A percentile compares a stretch with the other conserved stretches of the same genome.
phyloP scores from a whole-genome alignment of 37 sponge, comb jelly and placozoan species.

The Chondrilla cf. caribensis region DNA sequence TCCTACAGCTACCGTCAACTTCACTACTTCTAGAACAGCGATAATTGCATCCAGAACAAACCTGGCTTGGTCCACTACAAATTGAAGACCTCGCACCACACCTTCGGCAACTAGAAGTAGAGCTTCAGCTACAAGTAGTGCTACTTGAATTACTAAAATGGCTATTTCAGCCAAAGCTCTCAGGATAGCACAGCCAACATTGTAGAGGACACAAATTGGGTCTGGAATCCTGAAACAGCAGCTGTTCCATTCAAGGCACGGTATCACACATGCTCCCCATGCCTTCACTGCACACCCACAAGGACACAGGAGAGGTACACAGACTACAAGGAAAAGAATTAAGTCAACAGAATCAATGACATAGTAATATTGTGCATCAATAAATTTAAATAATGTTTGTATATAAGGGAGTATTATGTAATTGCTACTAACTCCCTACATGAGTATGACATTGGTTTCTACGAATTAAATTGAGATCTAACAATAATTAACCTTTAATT shows the following conservation, averaged over 20 bases:
- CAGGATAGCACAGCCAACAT: constrained; percentile 8
- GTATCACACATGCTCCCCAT: constrained; percentile 21
- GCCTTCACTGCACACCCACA: constrained; percentile 11
- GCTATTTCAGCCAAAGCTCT: neutral
- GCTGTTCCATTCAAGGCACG: constrained; percentile 2
- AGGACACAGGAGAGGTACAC: constrained; percentile 7
- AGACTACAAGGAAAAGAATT: constrained; percentile 4
- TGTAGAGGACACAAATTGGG: constrained; percentile 11
- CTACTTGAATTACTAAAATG: neutral
- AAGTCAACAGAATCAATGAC: too few species aligned
- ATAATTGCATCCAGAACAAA: neutral
- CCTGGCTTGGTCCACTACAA: constrained; percentile 5
- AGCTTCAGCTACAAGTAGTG: neutral
- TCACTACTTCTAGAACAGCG: constrained; percentile 4
- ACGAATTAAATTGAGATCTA: too few species aligned
- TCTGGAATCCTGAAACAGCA: constrained; percentile 35
- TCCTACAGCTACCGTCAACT: neutral
- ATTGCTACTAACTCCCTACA: too few species aligned
- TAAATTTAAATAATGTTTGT: too few species aligned
- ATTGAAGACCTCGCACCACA: neutral
- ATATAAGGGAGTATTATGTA: too few species aligned
- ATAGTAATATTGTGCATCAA: too few species aligned
- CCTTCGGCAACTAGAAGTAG: neutral
- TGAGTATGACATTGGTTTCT: too few species aligned
- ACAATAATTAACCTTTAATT: too few species aligned